Percentiles rank a stretch among this genome's conserved stretches.
Conservation (phyloP, 2,113 vertebrate genomes). For the Tapirus terrestris region DNA sequence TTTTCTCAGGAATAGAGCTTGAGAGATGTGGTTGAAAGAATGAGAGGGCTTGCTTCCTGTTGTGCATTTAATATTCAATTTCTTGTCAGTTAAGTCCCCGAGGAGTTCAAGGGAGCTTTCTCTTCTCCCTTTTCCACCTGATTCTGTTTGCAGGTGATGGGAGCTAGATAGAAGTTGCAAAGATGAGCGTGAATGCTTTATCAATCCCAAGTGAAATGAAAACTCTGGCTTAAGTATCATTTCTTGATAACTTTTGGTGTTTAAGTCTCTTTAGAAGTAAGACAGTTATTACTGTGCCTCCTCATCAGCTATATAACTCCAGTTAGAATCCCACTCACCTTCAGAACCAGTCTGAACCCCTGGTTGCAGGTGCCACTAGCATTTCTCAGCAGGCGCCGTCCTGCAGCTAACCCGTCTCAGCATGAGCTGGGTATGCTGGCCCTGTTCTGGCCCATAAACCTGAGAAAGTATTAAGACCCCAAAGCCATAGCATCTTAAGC, state of each 20-base stretch:
- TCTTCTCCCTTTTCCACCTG: not conserved
- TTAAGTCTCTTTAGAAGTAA: not conserved
- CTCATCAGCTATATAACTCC: not conserved
- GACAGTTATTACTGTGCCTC: not conserved
- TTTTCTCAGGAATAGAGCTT: conserved; percentile 59
- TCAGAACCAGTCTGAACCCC: not conserved
- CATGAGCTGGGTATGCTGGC: not conserved
- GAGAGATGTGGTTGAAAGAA: conserved; percentile 10
- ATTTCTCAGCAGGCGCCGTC: not conserved
- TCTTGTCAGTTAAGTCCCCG: not conserved
- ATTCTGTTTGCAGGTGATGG: not conserved
- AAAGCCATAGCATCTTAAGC: not conserved
- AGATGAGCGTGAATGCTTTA: not conserved
- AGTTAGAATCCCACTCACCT: not conserved
- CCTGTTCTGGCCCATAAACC: not conserved
- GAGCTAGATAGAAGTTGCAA: not conserved
- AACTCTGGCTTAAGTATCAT: not conserved
- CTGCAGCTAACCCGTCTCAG: not conserved
- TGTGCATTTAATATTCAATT: not conserved
- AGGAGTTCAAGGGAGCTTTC: not conserved
- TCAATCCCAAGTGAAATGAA: not conserved
- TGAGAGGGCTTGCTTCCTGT: not conserved
- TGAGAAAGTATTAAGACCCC: not conserved
- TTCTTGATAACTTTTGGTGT: not conserved
- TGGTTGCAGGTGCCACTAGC: no score